Evolutionary conservation across 2,888 invertebrate species (phyloP).

Genomic region (Psylliodes chrysocephalus): DNA sequence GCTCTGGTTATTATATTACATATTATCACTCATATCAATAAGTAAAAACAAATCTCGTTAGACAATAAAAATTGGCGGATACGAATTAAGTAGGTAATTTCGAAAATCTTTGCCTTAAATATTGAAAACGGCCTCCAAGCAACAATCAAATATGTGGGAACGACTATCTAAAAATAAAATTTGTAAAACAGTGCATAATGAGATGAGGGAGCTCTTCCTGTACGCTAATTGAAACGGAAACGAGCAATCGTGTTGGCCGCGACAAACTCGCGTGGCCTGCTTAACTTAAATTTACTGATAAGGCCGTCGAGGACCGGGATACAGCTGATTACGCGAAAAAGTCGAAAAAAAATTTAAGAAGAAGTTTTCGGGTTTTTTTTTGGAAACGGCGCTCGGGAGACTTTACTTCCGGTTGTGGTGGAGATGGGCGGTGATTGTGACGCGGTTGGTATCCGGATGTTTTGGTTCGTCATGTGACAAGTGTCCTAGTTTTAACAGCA

Average conservation of each 20-base stretch:
- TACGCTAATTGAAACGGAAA: slow-evolving; percentile 65
- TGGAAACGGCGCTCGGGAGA: slow-evolving; percentile 1
- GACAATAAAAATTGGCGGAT: neutral
- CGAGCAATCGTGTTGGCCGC: slow-evolving; percentile 63
- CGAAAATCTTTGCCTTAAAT: slow-evolving; percentile 13
- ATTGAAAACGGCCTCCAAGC: slow-evolving; percentile 21
- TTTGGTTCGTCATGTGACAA: neutral
- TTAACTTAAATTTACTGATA: slow-evolving; percentile 54
- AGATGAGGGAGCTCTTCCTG: slow-evolving; percentile 66
- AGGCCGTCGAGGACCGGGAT: slow-evolving; percentile 44
- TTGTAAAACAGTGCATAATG: slow-evolving; percentile 65
- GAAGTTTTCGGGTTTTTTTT: slow-evolving; percentile 7
- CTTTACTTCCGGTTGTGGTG: neutral
- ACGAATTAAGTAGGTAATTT: slow-evolving; percentile 1
- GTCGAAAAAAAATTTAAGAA: too few relatives aligned
- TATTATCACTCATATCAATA: too few relatives aligned
- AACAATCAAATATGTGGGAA: slow-evolving; percentile 36
- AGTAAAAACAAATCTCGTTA: neutral
- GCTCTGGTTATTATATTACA: too few relatives aligned
- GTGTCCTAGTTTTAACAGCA: slow-evolving; percentile 1
- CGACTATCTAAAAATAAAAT: slow-evolving; percentile 63
- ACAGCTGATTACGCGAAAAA: slow-evolving; percentile 51
- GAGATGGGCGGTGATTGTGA: slow-evolving; percentile 6
- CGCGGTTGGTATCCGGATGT: neutral
- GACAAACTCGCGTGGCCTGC: slow-evolving; percentile 61